Base-by-base conservation (phyloP, 2,797 vertebrate species). In the Periophthalmus magnuspinnatus region DNA sequence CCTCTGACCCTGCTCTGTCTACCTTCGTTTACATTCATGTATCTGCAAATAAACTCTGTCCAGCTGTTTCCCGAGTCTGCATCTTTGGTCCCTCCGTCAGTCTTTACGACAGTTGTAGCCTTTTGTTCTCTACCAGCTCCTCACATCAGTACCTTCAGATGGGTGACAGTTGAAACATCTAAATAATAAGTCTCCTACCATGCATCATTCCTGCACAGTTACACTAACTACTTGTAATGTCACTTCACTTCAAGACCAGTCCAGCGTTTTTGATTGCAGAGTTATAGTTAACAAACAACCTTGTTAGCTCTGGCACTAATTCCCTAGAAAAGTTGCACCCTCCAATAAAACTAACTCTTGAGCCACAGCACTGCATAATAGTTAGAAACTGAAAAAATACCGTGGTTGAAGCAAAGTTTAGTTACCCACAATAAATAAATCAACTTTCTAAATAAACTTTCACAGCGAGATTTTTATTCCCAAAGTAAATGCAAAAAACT, bases 231-330 rank as follows among this genome's bases (percentile, higher is more conserved):
- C 61, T 36, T 2, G 74, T 75, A 75, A 77, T 65, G 65, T 69
- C 67, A 8, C 1, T 68, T n/a, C 54, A 33, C 33, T 69, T 47
- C 9, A 11, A 54, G 59, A 63, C 54, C 60, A 54, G 57, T 67
- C 70, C 57, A 64, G 33, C 56, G 56, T 28, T 71, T 60, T 67
- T 55, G 52, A 60, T 76, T 78, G 60, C 34, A 64, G 57, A 47
- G 65, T 47, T 21, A 2, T 2, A n/a, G 2, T 13, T 54, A 76
- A 64, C 50, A 73, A 69, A 76, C 24, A 19, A 50, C 54, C 11
- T 28, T 24, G 52, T 16, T 19, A 50, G 16, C 16, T 2, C 48
- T 55, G 52, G n/a, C 21, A 55, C n/a, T 56, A 13, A 11, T 22
- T 28, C 22, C 5, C 13, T 22, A 22, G 21, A 22, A 57, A 28